Conservation (phyloP, 1,140 invertebrate genomes). For the Condylostylus longicornis region DNA sequence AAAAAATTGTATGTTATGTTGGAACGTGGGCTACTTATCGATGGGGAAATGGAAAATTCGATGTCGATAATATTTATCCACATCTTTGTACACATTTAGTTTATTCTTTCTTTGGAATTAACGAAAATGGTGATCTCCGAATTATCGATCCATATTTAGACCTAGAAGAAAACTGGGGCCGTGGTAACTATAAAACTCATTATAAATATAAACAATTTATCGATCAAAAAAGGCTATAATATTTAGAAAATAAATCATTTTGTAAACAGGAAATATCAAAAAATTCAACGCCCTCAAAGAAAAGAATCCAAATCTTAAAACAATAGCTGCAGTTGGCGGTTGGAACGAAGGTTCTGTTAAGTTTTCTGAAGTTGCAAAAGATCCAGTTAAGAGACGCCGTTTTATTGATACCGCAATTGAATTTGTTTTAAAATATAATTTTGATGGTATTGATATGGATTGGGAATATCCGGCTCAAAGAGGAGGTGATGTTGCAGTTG, state of each 20-base stretch:
- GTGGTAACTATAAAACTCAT: too few relatives aligned
- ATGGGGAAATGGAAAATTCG: slow-evolving; percentile 44
- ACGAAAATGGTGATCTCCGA: slow-evolving; percentile 32
- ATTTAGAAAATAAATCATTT: background rate
- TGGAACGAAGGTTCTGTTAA: slow-evolving; percentile 52
- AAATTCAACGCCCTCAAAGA: slow-evolving; percentile 32
- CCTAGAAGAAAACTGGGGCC: slow-evolving; percentile 32
- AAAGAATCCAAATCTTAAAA: slow-evolving; percentile 44
- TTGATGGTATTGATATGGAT: slow-evolving; percentile 68
- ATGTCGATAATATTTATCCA: slow-evolving; percentile 47
- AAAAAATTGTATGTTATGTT: slow-evolving; percentile 50
- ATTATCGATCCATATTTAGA: slow-evolving; percentile 45
- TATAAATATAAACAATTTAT: too few relatives aligned
- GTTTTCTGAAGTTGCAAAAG: slow-evolving; percentile 40
- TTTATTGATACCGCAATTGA: slow-evolving; percentile 44
- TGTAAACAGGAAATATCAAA: slow-evolving; percentile 14
- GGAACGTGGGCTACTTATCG: slow-evolving; percentile 59
- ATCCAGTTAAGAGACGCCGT: slow-evolving; percentile 34
- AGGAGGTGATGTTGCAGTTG: slow-evolving; percentile 39
- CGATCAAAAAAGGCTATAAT: slow-evolving; percentile 1
- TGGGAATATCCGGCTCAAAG: slow-evolving; percentile 64
- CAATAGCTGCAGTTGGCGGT: slow-evolving; percentile 56
- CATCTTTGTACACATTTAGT: slow-evolving; percentile 54
- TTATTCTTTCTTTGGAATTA: slow-evolving; percentile 51
- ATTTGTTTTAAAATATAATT: slow-evolving; percentile 46